A percentile compares a stretch with the other conserved stretches of the same genome.
phyloP scores from a whole-genome alignment of 2,888 invertebrate genomes.

The Alentia gelatinosa region DNA sequence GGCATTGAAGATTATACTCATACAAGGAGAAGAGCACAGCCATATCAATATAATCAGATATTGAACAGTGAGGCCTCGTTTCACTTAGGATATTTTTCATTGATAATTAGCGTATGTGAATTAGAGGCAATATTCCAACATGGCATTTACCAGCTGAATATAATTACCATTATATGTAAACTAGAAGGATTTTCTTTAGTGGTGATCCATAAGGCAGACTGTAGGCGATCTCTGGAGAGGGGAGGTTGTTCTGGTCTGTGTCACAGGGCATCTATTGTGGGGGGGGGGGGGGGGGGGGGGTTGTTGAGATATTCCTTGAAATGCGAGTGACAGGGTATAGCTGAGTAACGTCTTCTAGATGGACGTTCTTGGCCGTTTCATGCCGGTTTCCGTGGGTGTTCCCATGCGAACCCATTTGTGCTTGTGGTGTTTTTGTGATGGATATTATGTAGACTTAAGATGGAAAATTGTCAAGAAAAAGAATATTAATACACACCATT shows the following conservation, averaged over 20 bases:
- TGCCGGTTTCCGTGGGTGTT: background rate
- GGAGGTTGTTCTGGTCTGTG: too few species aligned
- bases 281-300: too few species aligned
- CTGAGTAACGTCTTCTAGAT: background rate
- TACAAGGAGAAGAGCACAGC: too few species aligned
- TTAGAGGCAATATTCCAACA: too few species aligned
- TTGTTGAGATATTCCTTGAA: background rate
- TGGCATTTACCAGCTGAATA: background rate
- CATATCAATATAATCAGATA: too few species aligned
- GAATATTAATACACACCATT: background rate
- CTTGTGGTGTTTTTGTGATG: constrained; percentile 14
- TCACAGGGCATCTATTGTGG: background rate
- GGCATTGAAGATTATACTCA: too few species aligned
- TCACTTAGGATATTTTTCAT: too few species aligned
- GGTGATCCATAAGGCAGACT: background rate
- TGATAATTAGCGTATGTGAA: too few species aligned
- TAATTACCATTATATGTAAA: too few species aligned
- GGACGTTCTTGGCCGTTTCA: background rate
- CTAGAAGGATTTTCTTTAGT: background rate
- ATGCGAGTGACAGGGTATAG: background rate
- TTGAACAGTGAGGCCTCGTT: too few species aligned
- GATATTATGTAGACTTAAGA: background rate
- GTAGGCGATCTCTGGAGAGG: background rate
- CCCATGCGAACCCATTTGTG: background rate
- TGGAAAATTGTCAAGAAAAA: background rate